A percentile compares a stretch with the other conserved stretches of the same genome.
These are phyloP conservation scores for Elgaria multicarinata DNA, from an alignment of 2,113 vertebrate species.

Conservation along the genomic window DNA sequence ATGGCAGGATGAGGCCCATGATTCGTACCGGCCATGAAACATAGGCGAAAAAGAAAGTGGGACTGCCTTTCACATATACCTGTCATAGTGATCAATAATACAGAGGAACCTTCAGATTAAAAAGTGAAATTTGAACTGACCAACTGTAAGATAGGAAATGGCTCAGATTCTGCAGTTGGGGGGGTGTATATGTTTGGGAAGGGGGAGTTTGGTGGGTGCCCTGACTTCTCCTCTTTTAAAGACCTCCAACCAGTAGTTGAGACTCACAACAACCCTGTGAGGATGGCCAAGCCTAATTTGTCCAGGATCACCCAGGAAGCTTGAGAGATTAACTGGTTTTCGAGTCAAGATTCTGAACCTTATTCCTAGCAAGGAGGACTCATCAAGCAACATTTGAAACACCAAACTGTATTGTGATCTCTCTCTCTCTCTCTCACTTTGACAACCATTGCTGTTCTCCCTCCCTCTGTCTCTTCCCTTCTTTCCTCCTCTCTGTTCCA, in stretches of 20 bases:
- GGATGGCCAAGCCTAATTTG: background rate
- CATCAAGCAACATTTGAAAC: background rate
- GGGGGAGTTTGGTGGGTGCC: background rate
- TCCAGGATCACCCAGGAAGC: background rate
- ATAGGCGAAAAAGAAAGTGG: background rate
- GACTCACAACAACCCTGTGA: background rate
- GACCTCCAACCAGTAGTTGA: too few species aligned
- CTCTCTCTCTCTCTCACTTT: too few species aligned
- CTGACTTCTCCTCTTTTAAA: background rate
- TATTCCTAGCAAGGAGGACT: too few species aligned
- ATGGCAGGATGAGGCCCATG: background rate
- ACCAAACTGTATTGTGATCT: too few species aligned
- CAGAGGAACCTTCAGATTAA: background rate
- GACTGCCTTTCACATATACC: background rate
- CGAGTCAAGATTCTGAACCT: background rate
- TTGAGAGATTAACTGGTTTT: background rate
- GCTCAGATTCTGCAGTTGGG: too few species aligned
- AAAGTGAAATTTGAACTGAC: constrained; percentile 14
- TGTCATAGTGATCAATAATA: background rate
- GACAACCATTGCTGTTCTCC: background rate
- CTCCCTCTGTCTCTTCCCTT: background rate
- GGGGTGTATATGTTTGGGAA: too few species aligned
- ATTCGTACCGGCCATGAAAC: background rate
- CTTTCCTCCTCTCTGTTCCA: background rate
- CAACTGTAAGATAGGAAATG: background rate